Conservation (phyloP, 1,140 invertebrate species). For the Apis dorsata region DNA sequence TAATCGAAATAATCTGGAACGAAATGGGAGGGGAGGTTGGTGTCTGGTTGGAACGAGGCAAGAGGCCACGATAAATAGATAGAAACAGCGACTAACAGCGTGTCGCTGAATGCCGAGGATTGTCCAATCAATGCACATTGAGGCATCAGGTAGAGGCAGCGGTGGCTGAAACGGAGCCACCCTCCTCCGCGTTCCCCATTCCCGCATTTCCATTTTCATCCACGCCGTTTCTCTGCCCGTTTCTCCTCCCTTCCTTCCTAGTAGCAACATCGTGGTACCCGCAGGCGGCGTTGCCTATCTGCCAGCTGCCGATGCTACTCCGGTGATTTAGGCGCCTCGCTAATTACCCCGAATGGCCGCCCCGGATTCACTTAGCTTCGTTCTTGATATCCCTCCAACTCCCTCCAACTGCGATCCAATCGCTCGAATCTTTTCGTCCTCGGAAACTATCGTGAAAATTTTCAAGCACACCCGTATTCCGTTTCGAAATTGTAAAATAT, state of each 20-base stretch:
- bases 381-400: constrained; percentile 37
- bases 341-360: constrained; percentile 74
- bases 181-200: constrained; percentile 8
- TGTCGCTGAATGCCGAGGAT: constrained; percentile 60
- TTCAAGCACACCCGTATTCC: too few relatives aligned
- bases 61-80: constrained; percentile 48
- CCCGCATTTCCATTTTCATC: constrained; percentile 20
- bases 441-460: too few relatives aligned
- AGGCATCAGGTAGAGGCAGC: constrained; percentile 56
- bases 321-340: constrained; percentile 73
- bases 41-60: constrained; percentile 13
- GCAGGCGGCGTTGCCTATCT: constrained; percentile 69
- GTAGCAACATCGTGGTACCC: constrained; percentile 67
- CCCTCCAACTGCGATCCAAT: constrained; percentile 13
- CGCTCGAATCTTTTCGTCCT: neutral
- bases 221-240: neutral
- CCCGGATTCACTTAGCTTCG: constrained; percentile 69
- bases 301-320: constrained; percentile 68
- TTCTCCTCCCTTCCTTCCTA: constrained; percentile 3
- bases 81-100: constrained; percentile 50
- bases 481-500: too few relatives aligned
- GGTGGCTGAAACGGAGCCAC: constrained; percentile 55
- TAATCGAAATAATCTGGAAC: constrained; percentile 35
- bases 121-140: constrained; percentile 74
- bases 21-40: neutral